A percentile compares a stretch with the other conserved stretches of the same genome.
Evolutionary conservation across 2,888 invertebrate species (phyloP).

Genomic region (Apantesis nais): DNA sequence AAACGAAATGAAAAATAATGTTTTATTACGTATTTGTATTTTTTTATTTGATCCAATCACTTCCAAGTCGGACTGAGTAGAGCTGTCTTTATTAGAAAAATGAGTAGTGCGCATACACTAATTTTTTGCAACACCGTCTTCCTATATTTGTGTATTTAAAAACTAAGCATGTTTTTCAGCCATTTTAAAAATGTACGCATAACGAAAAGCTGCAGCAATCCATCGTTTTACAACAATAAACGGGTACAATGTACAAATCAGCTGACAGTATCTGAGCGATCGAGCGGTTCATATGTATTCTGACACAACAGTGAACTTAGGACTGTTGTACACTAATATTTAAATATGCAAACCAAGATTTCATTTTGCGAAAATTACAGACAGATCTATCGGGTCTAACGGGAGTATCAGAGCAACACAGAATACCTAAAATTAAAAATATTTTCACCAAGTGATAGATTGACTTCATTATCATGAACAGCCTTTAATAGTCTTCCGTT

Average conservation of each 20-base stretch:
- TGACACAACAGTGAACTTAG: conserved; percentile 23
- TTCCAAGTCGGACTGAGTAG: not conserved
- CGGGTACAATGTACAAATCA: conserved; percentile 49
- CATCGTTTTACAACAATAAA: conserved; percentile 35
- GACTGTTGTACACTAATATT: conserved; percentile 1
- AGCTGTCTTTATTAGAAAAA: not conserved
- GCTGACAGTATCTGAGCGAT: conserved; percentile 45
- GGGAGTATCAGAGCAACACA: not conserved
- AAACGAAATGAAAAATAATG: not conserved
- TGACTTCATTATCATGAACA: too few species aligned
- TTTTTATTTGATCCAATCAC: not conserved
- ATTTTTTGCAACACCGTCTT: not conserved
- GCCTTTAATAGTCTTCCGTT: too few species aligned
- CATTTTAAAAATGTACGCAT: not conserved
- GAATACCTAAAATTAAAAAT: not conserved
- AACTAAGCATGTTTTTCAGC: not conserved
- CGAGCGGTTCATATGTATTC: conserved; percentile 50
- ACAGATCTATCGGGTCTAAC: not conserved
- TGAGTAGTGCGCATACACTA: not conserved
- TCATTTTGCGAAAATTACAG: not conserved
- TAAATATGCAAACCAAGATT: not conserved
- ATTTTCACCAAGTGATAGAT: not conserved
- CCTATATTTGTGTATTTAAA: not conserved
- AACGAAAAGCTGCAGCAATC: conserved; percentile 16
- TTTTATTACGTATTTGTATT: not conserved